phyloP scores from a whole-genome alignment of 2,888 invertebrate species.

The Megaustenia siamemsis region DNA sequence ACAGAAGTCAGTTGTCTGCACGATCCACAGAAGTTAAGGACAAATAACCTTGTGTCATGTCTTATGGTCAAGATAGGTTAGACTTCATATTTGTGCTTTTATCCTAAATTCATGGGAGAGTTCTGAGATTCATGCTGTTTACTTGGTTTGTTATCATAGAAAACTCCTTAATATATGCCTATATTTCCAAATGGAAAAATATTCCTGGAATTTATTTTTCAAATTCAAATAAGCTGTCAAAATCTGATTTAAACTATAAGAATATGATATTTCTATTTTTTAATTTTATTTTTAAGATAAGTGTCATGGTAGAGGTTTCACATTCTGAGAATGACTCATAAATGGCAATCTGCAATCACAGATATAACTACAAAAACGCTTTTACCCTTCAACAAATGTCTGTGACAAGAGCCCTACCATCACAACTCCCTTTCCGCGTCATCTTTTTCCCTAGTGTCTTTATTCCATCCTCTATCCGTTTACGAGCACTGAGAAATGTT shows the following conservation, averaged over 20 bases:
- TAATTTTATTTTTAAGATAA: neutral
- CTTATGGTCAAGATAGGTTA: too few relatives aligned
- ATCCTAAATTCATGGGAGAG: too few relatives aligned
- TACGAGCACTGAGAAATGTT: constrained; percentile 82
- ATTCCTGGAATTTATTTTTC: neutral
- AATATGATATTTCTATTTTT: neutral
- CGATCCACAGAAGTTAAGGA: too few relatives aligned
- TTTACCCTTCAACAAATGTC: constrained; percentile 31
- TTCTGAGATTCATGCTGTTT: too few relatives aligned
- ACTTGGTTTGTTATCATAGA: too few relatives aligned
- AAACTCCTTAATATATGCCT: too few relatives aligned
- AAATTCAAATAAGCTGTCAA: neutral
- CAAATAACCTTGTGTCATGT: too few relatives aligned
- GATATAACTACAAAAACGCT: constrained; percentile 10
- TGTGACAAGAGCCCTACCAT: constrained; percentile 79
- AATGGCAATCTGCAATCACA: constrained; percentile 8
- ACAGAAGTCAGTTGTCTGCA: too few relatives aligned
- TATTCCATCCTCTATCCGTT: constrained; percentile 93
- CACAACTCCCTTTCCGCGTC: constrained; percentile 92
- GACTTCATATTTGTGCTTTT: too few relatives aligned
- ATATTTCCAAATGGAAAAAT: too few relatives aligned
- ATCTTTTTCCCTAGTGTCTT: constrained; percentile 85
- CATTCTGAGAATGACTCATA: constrained; percentile 31
- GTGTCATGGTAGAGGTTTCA: neutral
- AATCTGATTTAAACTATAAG: neutral